These are phyloP conservation scores for Tragelaphus imberbis DNA, from an alignment of 2,113 vertebrate species.

Conservation along the genomic window DNA sequence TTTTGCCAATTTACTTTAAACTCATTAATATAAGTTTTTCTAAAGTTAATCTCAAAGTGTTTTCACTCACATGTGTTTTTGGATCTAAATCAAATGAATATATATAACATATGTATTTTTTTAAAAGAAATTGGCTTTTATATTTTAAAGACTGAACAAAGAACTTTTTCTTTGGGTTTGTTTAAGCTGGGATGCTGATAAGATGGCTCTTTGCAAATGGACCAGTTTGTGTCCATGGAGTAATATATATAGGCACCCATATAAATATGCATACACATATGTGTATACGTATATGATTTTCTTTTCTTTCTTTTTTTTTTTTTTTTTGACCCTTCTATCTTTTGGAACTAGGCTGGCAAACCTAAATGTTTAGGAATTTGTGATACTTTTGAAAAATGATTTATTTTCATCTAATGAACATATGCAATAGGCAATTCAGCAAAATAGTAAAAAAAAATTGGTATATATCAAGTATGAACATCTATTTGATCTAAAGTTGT, in stretches of 20 bases:
- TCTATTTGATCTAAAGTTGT: neutral
- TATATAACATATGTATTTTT: constrained; percentile 7
- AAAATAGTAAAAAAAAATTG: neutral
- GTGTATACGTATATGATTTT: neutral
- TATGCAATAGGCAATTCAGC: neutral
- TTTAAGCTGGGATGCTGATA: neutral
- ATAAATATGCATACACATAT: constrained; percentile 65
- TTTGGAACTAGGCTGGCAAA: constrained; percentile 19
- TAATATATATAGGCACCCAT: constrained; percentile 30
- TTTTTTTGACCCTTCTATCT: neutral
- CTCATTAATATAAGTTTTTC: constrained; percentile 5
- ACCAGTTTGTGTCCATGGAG: constrained; percentile 51
- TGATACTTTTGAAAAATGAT: neutral
- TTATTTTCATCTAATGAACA: constrained; percentile 22
- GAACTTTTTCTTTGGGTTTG: constrained; percentile 30
- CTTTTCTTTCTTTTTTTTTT: neutral
- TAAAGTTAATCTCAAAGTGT: constrained; percentile 17
- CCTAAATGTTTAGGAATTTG: neutral
- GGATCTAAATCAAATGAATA: constrained; percentile 14
- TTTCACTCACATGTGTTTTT: neutral
- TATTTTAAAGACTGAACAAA: constrained; percentile 44
- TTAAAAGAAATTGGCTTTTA: constrained; percentile 16
- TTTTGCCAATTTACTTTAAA: neutral
- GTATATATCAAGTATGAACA: neutral
- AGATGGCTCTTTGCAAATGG: constrained; percentile 53